A percentile compares a stretch with the other conserved stretches of the same genome.
These are phyloP conservation scores for Boulengeromyrus knoepffleri DNA, from an alignment of 2,113 vertebrate genomes.

Conservation along the genomic window DNA sequence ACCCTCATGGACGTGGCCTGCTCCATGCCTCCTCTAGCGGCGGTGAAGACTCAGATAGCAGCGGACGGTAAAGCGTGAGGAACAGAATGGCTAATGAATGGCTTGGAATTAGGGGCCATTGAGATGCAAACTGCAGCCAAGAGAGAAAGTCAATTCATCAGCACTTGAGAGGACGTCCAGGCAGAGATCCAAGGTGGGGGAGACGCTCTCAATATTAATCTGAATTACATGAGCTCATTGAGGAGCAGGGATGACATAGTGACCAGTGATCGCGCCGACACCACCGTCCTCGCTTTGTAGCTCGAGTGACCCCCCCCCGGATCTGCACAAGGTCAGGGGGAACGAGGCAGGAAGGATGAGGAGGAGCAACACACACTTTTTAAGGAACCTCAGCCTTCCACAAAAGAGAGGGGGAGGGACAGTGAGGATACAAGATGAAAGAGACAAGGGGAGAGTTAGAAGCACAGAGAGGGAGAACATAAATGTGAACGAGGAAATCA, in stretches of 20 bases:
- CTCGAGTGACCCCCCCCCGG: not conserved
- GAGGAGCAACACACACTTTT: not conserved
- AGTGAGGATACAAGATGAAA: not conserved
- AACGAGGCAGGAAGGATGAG: not conserved
- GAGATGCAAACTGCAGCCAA: conserved; percentile 15
- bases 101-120: conserved; percentile 18
- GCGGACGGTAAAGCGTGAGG: not conserved
- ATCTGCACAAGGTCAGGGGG: conserved; percentile 4
- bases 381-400: not conserved
- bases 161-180: conserved; percentile 12
- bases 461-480: not conserved
- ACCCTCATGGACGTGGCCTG: not conserved
- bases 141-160: conserved; percentile 23
- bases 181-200: conserved; percentile 16
- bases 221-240: conserved; percentile 24
- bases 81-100: conserved; percentile 5
- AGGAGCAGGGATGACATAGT: conserved; percentile 18
- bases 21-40: not conserved
- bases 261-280: not conserved
- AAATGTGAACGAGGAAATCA: not conserved
- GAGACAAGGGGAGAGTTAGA: conserved; percentile 25
- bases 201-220: conserved; percentile 13
- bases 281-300: not conserved
- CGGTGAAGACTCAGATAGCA: not conserved
- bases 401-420: not conserved